phyloP scores from a whole-genome alignment of 2,113 vertebrate species.

The Lutjanus erythropterus region DNA sequence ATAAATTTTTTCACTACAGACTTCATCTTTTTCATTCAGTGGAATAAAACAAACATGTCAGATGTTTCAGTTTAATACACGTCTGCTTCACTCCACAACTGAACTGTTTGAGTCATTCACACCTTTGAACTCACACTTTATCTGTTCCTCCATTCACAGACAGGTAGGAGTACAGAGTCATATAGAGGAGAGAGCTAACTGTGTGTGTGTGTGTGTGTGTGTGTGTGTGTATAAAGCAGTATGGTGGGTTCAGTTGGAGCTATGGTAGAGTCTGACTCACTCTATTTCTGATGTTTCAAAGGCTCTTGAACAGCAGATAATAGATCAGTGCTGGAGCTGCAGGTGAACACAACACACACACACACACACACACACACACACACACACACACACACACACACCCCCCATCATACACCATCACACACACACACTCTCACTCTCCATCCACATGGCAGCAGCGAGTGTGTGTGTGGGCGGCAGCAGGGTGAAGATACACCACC shows the following conservation, averaged over 20 bases:
- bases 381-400: constrained; percentile 15
- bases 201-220: background rate
- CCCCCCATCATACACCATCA: background rate
- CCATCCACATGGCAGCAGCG: constrained; percentile 19
- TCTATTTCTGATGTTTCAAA: constrained; percentile 59
- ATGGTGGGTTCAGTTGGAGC: background rate
- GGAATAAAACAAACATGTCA: background rate
- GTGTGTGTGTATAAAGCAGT: constrained; percentile 7
- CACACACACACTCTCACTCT: constrained; percentile 12
- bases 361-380: constrained; percentile 27
- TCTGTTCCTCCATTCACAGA: constrained; percentile 47
- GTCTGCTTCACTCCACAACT: background rate
- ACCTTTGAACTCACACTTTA: constrained; percentile 21
- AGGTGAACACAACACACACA: constrained; percentile 34
- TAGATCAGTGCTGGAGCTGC: constrained; percentile 49
- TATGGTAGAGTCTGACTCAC: constrained; percentile 53
- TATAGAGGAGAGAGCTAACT: background rate
- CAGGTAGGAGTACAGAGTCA: constrained; percentile 52
- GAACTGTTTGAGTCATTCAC: constrained; percentile 35
- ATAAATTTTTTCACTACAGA: too few relatives aligned
- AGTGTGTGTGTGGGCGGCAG: constrained; percentile 53
- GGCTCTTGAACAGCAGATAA: constrained; percentile 62
- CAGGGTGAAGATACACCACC: constrained; percentile 66
- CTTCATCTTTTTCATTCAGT: background rate
- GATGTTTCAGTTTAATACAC: background rate